Percentiles rank a stretch among this genome's conserved stretches.
These are phyloP conservation scores for Ceratosolen fusciceps DNA, from an alignment of 1,140 invertebrate genomes.

Conservation along the genomic window DNA sequence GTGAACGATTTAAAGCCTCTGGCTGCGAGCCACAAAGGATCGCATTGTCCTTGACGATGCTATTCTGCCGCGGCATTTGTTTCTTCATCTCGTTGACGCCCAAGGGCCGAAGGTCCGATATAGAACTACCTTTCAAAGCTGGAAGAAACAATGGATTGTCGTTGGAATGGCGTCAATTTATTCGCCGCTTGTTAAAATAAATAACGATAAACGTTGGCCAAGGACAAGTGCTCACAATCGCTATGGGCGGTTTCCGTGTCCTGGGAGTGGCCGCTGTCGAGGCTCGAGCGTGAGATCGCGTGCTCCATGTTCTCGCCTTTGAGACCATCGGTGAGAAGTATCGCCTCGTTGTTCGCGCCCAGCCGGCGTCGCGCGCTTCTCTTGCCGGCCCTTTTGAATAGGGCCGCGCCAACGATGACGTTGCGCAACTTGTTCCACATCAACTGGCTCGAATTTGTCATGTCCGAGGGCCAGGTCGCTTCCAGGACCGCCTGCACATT, in stretches of 20 bases:
- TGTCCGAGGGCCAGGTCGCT: constrained; percentile 93
- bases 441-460: constrained; percentile 84
- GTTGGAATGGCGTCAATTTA: no score
- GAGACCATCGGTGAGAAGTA: constrained; percentile 57
- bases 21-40: constrained; percentile 58
- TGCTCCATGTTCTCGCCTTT: constrained; percentile 65
- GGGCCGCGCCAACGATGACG: constrained; percentile 90
- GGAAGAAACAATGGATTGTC: constrained; percentile 42
- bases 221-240: constrained; percentile 63
- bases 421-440: constrained; percentile 96
- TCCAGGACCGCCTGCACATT: constrained; percentile 84
- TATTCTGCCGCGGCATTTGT: constrained; percentile 67
- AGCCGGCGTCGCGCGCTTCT: constrained; percentile 71
- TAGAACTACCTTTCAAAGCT: constrained; percentile 68
- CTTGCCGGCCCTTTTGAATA: constrained; percentile 83
- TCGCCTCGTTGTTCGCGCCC: constrained; percentile 60
- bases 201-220: no score
- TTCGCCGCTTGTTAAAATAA: no score
- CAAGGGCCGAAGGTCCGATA: constrained; percentile 67
- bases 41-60: constrained; percentile 67
- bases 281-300: constrained; percentile 67
- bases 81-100: constrained; percentile 64
- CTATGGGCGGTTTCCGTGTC: constrained; percentile 66
- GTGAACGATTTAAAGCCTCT: constrained; percentile 63
- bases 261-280: constrained; percentile 69